Evolutionary conservation across 1,140 invertebrate genomes (phyloP), one percentile per base, ranked within the genome.

Genomic region (Uloborus diversus): DNA sequence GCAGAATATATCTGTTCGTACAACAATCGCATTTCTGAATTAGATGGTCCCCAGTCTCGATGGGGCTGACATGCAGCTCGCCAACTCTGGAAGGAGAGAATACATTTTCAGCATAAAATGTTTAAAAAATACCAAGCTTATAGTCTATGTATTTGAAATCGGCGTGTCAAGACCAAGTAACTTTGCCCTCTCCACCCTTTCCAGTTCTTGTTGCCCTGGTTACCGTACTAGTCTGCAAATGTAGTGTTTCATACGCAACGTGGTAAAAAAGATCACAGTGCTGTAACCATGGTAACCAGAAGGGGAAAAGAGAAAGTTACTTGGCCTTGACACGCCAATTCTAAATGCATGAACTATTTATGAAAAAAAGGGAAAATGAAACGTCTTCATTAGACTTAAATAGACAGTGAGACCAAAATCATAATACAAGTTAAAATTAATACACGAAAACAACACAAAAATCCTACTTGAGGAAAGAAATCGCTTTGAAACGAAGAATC

Each of bases 21-120:
- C 9, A 64, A 14, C n/a, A 76, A 57, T 1, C 84, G 79, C 2
- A 82, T 81, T n/a, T 82, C 71, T 11, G 66, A 71, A 37, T 87
- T 84, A 4, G 83, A 82, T 0, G 87, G 87, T 9, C 87, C 87
- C 87, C 87, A 88, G 33, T 85, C 83, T 1, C 79, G 71, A 17
- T 84, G 83, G 25, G 87, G 84, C 30, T 76, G 79, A 57, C 84
- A 70, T 14, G 85, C 82, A 42, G 83, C 49, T 14, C 57, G 62
- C 17, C 86, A 69, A 83, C 87, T 85, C 86, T 87, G 82, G 1
- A 82, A 83, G 51, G 69, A 28, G 20, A 47, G 49, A 47, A 20
- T 68, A 11, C 27, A 23, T n/a, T n/a, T n/a, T n/a, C n/a, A n/a
- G n/a, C n/a, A n/a, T 9, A 27, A 11, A 62, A 27, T 27, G 25